These are phyloP conservation scores for Semicossyphus pulcher DNA, from an alignment of 2,113 vertebrate genomes.

Conservation along the genomic window DNA sequence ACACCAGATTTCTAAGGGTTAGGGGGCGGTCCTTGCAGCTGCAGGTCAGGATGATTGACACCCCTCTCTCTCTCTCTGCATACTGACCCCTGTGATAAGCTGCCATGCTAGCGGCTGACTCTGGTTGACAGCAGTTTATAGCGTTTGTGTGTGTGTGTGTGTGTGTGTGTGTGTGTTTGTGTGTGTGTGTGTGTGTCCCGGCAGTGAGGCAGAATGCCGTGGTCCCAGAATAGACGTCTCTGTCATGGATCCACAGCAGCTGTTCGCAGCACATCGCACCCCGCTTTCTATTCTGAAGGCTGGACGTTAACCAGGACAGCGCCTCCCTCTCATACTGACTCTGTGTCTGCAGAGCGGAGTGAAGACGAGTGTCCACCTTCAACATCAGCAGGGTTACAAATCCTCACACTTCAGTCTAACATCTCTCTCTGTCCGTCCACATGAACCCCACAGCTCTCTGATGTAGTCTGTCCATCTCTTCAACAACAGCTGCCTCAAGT, in stretches of 20 bases:
- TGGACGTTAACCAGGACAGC: background rate
- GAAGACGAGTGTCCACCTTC: background rate
- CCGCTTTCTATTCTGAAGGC: conserved; percentile 60
- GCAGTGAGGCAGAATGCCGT: conserved; percentile 43
- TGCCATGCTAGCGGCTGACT: conserved; percentile 22
- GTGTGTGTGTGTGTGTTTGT: no score
- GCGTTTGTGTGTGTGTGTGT: no score
- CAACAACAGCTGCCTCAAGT: no score
- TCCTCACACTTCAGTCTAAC: no score
- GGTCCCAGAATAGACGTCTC: conserved; percentile 81
- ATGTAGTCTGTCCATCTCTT: no score
- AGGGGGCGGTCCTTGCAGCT: background rate
- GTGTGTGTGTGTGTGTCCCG: no score
- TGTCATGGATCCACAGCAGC: conserved; percentile 69
- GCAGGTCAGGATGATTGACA: conserved; percentile 6
- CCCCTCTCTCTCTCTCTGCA: background rate
- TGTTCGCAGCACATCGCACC: conserved; percentile 54
- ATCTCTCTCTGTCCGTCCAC: no score
- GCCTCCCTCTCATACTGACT: background rate
- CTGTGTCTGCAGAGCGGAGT: background rate
- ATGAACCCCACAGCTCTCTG: no score
- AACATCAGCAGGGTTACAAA: no score
- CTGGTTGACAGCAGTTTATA: conserved; percentile 77
- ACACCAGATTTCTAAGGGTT: background rate
- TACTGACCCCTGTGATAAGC: conserved; percentile 12